Evolutionary conservation across 1,140 invertebrate species (phyloP), one percentile per base, ranked within the genome.

Genomic region (Mesaphorura yosii): DNA sequence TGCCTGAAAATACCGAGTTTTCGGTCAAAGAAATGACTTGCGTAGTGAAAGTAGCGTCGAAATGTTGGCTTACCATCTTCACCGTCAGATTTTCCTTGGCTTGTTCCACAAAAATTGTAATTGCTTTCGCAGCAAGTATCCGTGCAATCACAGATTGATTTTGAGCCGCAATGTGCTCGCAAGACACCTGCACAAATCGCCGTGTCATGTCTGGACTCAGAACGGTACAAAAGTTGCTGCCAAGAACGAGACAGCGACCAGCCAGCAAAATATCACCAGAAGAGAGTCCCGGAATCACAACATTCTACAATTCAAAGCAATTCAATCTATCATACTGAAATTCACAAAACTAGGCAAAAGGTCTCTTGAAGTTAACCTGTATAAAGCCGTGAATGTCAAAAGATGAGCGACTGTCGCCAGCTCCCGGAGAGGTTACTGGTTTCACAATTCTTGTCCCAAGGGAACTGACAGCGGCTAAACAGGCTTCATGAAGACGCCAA

Each of bases 401-500:
- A 48, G 78, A 29, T 73, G 26, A 26, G 1, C 7, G 37, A 3
- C 34, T 40, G 4, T 40, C 20, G 0, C 23, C 15, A 10, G 51
- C 31, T 14, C 52, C 31, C 31, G 48, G 14, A 7, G 23, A 20
- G 14, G 6, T 12, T 22, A 19, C 29, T 48, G 46, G 46, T 31
- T 29, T 48, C 14, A 48, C 57, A 39, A 62, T 48, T 4, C 41
- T 37, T 25, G 60, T 53, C 29, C 60, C 60, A 4, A 62, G 40
- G 0, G 60, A 50, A 25, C 31, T 51, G 15, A 62, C 60, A 2
- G 82, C 80, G 44, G 81, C 69, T 68, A 88, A 77, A 50, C 78
- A 79, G 0, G 83, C 77, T 68, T 88, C 84, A 45, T 82, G 80
- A 15, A 84, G 69, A 66, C 86, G 85, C 84, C 84, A 88, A 75